Evolutionary conservation across 2,888 invertebrate genomes (phyloP), one percentile per base, ranked within the genome.

Genomic region (Drosophila tripunctata): DNA sequence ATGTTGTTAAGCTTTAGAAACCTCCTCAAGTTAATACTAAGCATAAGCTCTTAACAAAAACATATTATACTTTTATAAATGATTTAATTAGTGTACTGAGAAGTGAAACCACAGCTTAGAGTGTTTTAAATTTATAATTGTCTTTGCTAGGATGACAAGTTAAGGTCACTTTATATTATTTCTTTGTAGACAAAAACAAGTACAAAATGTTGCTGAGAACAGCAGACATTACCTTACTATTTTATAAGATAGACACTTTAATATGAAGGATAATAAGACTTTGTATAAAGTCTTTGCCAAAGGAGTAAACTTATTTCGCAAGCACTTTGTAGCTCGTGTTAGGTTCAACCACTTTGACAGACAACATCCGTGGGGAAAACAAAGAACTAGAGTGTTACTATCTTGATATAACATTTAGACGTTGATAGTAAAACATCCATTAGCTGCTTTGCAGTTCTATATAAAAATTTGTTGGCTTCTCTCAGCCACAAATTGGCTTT

Each of bases 401-500:
- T 6, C 40, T 51, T 8, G 31, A 48, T 33, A 43, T 31, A 40
- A 35, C 41, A 12, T 17, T 17, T 12, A n/a, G 24, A n/a, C 27
- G 27, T 38, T 35, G 14, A n/a, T 17, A 10, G 40, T 12, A 6
- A 8, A 40, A 62, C 43, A 56, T 41, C 66, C 66, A 71, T 71
- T 64, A 68, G 50, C 31, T 45, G 3, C 19, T 55, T 55, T 48
- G 55, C 15, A 40, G 30, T 15, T 14, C 8, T 35, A 33, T 27
- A 4, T 21, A 19, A 10, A n/a, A 27, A 43, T 36, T 36, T 36
- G 36, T 55, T 67, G 27, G n/a, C 22, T 38, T 15, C 8, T 52
- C 38, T 38, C 33, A 17, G 22, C 12, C 14, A 27, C 45, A 14
- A 30, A 24, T 44, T 45, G 15, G 15, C 12, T n/a, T 10, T 24